These are phyloP conservation scores for Strigamia transsilvanica DNA, from an alignment of 2,888 invertebrate genomes.

Conservation along the genomic window DNA sequence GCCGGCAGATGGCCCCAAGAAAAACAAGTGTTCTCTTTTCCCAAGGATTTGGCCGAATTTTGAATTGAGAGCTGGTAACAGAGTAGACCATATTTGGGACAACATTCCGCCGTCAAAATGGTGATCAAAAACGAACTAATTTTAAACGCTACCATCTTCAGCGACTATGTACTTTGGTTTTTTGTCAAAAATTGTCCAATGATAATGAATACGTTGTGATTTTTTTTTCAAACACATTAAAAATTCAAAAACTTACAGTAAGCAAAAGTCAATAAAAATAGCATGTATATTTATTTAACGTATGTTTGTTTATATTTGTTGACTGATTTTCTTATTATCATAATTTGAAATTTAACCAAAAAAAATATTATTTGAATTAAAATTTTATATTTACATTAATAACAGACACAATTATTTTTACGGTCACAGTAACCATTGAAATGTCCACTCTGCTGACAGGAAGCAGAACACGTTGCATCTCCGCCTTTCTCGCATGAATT, in stretches of 20 bases:
- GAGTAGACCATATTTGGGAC: background rate
- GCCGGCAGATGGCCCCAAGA: background rate
- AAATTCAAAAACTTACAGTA: too few species aligned
- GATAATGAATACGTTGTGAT: too few species aligned
- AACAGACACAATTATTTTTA: background rate
- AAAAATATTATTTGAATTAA: too few species aligned
- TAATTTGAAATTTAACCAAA: too few species aligned
- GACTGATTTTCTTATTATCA: too few species aligned
- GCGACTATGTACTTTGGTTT: background rate
- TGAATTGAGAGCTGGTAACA: background rate
- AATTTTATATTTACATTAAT: background rate
- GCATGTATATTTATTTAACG: background rate
- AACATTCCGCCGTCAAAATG: background rate
- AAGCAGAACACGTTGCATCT: background rate
- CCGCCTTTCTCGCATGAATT: background rate
- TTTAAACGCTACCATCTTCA: background rate
- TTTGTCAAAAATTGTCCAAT: background rate
- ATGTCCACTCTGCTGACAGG: background rate
- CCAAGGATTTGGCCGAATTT: background rate
- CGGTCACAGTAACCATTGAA: conserved; percentile 4
- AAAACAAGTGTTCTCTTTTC: background rate
- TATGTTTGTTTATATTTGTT: too few species aligned
- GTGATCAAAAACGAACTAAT: background rate
- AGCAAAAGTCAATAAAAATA: background rate
- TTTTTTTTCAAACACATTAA: too few species aligned